phyloP scores from a whole-genome alignment of 2,113 vertebrate species.

The Oryzias melastigma region DNA sequence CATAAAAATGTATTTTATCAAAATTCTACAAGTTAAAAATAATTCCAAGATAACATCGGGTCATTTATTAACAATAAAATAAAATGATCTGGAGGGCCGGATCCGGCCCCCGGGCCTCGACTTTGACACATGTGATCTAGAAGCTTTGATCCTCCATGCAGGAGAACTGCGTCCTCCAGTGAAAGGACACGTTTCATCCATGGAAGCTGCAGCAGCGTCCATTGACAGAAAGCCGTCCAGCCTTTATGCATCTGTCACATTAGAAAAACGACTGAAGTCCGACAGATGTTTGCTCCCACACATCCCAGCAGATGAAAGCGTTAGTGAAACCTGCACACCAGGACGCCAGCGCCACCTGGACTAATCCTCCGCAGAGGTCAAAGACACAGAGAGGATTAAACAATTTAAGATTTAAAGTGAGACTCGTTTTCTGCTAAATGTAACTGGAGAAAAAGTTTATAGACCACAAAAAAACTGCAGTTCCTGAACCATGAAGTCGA shows the following conservation, averaged over 20 bases:
- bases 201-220: conserved; percentile 5
- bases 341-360: conserved; percentile 6
- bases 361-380: conserved; percentile 7
- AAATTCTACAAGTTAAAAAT: too few species aligned
- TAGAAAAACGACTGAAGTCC: conserved; percentile 10
- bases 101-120: too few species aligned
- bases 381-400: conserved; percentile 3
- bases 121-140: too few species aligned
- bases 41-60: too few species aligned
- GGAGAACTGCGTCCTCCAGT: conserved; percentile 18
- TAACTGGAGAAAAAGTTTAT: too few species aligned
- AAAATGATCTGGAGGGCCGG: too few species aligned
- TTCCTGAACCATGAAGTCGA: too few species aligned
- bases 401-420: too few species aligned
- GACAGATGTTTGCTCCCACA: conserved; percentile 9
- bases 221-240: conserved; percentile 33
- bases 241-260: conserved; percentile 10
- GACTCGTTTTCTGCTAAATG: too few species aligned
- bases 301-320: neutral
- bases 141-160: conserved; percentile 1
- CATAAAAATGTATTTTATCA: too few species aligned
- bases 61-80: too few species aligned
- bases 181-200: neutral
- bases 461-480: too few species aligned
- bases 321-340: conserved; percentile 17